Conservation (phyloP, 2,797 vertebrate genomes). For the Platyrinchus mystaceus region DNA sequence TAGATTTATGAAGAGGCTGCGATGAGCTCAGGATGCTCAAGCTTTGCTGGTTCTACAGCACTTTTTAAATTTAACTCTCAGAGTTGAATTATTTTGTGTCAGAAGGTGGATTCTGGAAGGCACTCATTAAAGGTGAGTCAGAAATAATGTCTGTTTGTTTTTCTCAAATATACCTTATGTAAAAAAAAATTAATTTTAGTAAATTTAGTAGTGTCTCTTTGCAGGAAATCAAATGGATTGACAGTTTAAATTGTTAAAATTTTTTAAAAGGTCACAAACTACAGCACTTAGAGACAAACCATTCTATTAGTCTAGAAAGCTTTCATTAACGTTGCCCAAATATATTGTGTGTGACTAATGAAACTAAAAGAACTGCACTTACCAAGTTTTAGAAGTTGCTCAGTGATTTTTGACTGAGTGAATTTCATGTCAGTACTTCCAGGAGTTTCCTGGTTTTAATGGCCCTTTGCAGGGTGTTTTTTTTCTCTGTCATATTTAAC, state of each 20-base stretch:
- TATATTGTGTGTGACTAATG: neutral
- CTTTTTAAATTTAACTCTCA: neutral
- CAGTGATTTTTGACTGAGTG: neutral
- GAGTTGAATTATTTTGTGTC: neutral
- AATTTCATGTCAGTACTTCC: neutral
- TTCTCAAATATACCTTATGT: neutral
- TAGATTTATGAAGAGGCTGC: neutral
- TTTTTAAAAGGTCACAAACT: neutral
- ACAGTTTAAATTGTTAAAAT: neutral
- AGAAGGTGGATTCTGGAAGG: neutral
- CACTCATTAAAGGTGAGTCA: neutral
- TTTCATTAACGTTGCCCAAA: neutral
- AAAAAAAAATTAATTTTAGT: neutral
- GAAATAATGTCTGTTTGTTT: conserved; percentile 10
- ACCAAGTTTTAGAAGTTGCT: neutral
- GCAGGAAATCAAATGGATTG: neutral
- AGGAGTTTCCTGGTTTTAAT: neutral
- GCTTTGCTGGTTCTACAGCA: neutral
- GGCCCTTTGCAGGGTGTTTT: neutral
- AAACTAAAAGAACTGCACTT: neutral
- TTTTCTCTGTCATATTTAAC: neutral
- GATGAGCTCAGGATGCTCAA: neutral
- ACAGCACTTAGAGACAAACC: neutral
- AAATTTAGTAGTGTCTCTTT: neutral
- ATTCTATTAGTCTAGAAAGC: neutral